A percentile compares a stretch with the other conserved stretches of the same genome.
These are phyloP conservation scores for Metopolophium dirhodum DNA, from an alignment of 1,140 invertebrate genomes.

Conservation along the genomic window DNA sequence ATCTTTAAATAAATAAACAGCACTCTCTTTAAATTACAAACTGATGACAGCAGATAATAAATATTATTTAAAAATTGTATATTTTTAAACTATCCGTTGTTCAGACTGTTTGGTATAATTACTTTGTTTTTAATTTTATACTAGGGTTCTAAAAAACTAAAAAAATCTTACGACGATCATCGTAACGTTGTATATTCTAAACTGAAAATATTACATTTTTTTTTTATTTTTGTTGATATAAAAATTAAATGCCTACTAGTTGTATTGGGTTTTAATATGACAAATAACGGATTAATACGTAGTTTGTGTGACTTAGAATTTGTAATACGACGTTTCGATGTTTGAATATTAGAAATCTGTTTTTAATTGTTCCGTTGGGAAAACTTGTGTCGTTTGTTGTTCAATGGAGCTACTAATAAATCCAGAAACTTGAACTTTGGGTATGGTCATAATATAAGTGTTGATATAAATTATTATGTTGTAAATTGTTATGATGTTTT, in stretches of 20 bases:
- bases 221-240: neutral
- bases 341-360: neutral
- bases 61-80: neutral
- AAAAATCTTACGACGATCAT: neutral
- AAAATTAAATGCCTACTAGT: neutral
- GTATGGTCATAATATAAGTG: neutral
- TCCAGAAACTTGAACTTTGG: constrained; percentile 5
- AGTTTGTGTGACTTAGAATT: neutral
- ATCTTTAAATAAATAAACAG: neutral
- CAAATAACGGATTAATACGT: neutral
- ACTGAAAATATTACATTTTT: neutral
- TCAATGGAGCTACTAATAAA: constrained; percentile 2
- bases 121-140: neutral
- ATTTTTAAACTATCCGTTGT: neutral
- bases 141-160: too few relatives aligned
- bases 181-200: neutral
- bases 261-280: neutral
- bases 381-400: neutral
- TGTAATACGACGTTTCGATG: neutral
- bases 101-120: neutral
- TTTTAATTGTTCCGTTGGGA: neutral
- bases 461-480: neutral
- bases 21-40: neutral
- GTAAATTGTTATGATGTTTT: neutral
- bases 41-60: neutral